Evolutionary conservation across 2,797 vertebrate species (phyloP), one percentile per base, ranked within the genome.

Genomic region (Megalops cyprinoides): DNA sequence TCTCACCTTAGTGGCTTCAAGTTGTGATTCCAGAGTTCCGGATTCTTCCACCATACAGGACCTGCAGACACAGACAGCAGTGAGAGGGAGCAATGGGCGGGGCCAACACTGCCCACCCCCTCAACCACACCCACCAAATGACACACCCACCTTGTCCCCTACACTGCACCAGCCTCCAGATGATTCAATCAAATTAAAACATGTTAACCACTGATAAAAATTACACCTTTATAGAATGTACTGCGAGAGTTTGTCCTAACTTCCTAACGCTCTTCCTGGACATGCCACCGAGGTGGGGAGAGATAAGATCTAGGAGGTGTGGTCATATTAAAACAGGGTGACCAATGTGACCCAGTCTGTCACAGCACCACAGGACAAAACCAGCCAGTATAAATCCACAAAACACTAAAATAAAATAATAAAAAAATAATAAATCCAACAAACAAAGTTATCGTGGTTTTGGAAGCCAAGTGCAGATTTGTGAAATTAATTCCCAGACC

Each of bases 1-100:
- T 15, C 39, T 87, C 89, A 99, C 98, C 93, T 99, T 99, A 15
- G 98, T 99, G 74, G 98, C 98, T 92, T 99, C 98, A 75, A 99
- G 91, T 89, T 99, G 98, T 0, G 98, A 99, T 85, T 99, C 98
- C 49, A 99, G 90, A 0, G 98, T 99, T 86, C 98, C 98, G 0
- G 98, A 99, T 79, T 99, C 98, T 85, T 99, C 98, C 87, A 99
- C 98, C 98, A 99, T 99, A 83, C 98, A 99, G 0, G 98, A 99
- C 93, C 98, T 99, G 89, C 77, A 91, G 84, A 92, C 20, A 92
- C 65, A 93, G 25, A 18, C 34, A 42, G 39, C 80, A 91, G 79
- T 93, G 86, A 77, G 4, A 44, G 2, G 0, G 44, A 74, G 39
- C 78, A 79, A 31, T 0, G 9, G 62, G 23, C 4, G 14, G 56